Evolutionary conservation across 2,113 vertebrate genomes (phyloP).

Genomic region (Copsychus sechellarum): DNA sequence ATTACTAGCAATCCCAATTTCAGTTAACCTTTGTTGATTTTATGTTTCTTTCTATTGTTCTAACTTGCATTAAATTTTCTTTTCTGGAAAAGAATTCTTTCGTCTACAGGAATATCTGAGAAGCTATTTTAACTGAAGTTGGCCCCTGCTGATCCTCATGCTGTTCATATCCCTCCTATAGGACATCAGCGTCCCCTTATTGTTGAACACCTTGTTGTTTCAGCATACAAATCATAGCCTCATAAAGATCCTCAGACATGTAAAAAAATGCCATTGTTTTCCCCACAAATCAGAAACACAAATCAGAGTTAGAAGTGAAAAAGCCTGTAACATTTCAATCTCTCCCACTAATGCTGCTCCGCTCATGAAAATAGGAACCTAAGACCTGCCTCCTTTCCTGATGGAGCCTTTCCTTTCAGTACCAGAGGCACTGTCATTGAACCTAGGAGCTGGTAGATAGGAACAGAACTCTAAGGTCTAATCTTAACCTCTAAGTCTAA

Average conservation of each 20-base stretch:
- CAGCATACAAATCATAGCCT: not conserved
- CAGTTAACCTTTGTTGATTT: not conserved
- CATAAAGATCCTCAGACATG: not conserved
- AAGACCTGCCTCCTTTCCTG: not conserved
- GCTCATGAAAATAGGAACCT: not conserved
- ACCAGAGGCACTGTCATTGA: not conserved
- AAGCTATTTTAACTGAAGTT: not conserved
- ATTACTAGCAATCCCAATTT: not conserved
- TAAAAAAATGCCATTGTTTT: not conserved
- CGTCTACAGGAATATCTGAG: not conserved
- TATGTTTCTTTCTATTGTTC: not conserved
- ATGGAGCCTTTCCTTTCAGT: not conserved
- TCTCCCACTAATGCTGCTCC: not conserved
- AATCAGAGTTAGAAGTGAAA: not conserved
- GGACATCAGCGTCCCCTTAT: not conserved
- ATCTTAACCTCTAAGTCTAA: not conserved
- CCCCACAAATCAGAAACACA: not conserved
- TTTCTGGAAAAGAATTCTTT: not conserved
- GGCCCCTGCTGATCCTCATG: not conserved
- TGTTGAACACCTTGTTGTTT: rapidly evolving
- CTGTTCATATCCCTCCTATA: not conserved
- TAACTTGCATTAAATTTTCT: not conserved
- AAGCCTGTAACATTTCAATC: not conserved
- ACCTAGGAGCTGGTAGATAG: not conserved
- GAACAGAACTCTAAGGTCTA: not conserved